Percentiles rank a stretch among this genome's conserved stretches.
Conservation (phyloP, 2,113 vertebrate species). For the Ameiurus melas region DNA sequence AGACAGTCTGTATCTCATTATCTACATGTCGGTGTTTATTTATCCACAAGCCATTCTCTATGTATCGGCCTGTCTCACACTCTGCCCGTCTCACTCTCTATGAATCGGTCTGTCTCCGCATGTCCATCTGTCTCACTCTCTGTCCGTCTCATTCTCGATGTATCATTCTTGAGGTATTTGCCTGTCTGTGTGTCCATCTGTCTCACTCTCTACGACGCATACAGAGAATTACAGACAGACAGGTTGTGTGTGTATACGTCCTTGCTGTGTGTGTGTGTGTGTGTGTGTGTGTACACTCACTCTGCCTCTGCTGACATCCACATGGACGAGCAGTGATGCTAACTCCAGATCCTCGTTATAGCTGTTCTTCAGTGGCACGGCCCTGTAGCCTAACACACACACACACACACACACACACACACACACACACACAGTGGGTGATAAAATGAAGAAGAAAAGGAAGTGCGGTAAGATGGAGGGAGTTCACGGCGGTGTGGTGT, state of each 20-base stretch:
- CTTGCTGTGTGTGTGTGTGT: background rate
- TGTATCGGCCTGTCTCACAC: background rate
- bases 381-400: constrained; percentile 81
- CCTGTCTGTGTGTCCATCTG: background rate
- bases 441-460: too few relatives aligned
- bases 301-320: constrained; percentile 83
- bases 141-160: too few relatives aligned
- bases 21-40: background rate
- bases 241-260: background rate
- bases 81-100: background rate
- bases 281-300: constrained; percentile 64
- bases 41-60: background rate
- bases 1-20: background rate
- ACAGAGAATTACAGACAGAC: too few relatives aligned
- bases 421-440: too few relatives aligned
- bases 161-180: too few relatives aligned
- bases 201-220: background rate
- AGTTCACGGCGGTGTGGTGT: background rate
- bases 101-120: too few relatives aligned
- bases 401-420: background rate
- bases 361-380: constrained; percentile 96
- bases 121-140: too few relatives aligned
- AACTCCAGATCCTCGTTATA: constrained; percentile 95
- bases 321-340: constrained; percentile 88
- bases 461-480: background rate